Conservation (phyloP, 2,888 invertebrate species). For the Idaea biselata region DNA sequence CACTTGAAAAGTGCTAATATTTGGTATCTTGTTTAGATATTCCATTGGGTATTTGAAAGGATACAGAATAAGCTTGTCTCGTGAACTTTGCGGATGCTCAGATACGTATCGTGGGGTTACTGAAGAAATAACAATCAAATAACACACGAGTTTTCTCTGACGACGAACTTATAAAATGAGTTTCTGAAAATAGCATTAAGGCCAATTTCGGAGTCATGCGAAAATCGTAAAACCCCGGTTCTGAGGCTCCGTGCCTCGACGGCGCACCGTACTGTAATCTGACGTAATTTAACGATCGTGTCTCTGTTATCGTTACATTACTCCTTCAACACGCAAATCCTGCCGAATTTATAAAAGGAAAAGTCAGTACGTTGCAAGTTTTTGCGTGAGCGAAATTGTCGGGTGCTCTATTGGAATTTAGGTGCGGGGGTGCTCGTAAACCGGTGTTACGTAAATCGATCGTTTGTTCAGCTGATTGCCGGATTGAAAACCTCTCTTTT, state of each 20-base stretch:
- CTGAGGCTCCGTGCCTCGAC: constrained; percentile 41
- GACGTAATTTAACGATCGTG: constrained; percentile 64
- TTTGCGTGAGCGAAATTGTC: constrained; percentile 51
- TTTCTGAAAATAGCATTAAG: constrained; percentile 58
- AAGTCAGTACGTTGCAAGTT: constrained; percentile 60
- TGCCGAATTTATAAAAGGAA: constrained; percentile 50
- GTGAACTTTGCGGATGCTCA: constrained; percentile 10
- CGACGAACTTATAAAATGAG: constrained; percentile 69
- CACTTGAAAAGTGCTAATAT: constrained; percentile 53
- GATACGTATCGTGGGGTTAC: constrained; percentile 5
- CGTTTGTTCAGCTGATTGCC: constrained; percentile 69
- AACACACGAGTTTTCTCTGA: constrained; percentile 56
- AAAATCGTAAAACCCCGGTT: constrained; percentile 68
- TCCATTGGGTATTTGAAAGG: constrained; percentile 4
- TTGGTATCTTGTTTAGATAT: constrained; percentile 25
- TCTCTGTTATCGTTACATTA: constrained; percentile 64
- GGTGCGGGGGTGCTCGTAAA: constrained; percentile 55
- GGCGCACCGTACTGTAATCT: constrained; percentile 55
- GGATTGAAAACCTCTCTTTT: constrained; percentile 61
- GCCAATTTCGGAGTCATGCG: constrained; percentile 64
- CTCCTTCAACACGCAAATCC: constrained; percentile 67
- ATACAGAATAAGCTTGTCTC: neutral
- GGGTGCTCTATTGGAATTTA: constrained; percentile 45
- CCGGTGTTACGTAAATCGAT: constrained; percentile 64
- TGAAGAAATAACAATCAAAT: constrained; percentile 36